A percentile compares a stretch with the other conserved stretches of the same genome.
phyloP scores from a whole-genome alignment of 2,888 invertebrate genomes.

The Melanargia galathea region DNA sequence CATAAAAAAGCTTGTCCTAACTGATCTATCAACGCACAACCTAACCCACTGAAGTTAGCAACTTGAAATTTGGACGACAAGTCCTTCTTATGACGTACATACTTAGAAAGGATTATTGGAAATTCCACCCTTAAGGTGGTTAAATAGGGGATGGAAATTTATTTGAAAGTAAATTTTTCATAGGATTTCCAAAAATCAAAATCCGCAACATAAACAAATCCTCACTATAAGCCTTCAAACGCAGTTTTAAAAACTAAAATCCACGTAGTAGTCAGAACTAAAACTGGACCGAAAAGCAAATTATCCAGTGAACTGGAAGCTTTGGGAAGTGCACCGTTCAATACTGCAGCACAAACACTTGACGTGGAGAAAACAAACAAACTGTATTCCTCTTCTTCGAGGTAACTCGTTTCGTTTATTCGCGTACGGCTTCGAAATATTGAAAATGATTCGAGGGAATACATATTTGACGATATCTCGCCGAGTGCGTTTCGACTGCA shows the following conservation, averaged over 20 bases:
- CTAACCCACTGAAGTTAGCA: too few relatives aligned
- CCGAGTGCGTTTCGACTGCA: neutral
- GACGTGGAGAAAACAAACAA: conserved; percentile 22
- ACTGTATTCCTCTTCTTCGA: neutral
- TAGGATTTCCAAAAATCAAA: too few relatives aligned
- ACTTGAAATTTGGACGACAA: too few relatives aligned
- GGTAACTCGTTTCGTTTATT: conserved; percentile 23
- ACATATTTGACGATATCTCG: conserved; percentile 5
- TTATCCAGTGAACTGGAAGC: conserved; percentile 27
- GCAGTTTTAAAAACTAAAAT: neutral
- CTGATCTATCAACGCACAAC: too few relatives aligned
- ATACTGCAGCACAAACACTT: conserved; percentile 33
- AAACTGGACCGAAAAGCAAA: conserved; percentile 1
- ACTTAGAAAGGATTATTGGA: too few relatives aligned
- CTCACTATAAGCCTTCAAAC: too few relatives aligned
- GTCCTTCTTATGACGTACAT: too few relatives aligned
- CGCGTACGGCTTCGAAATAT: conserved; percentile 13
- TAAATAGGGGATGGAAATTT: too few relatives aligned
- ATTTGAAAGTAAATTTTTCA: too few relatives aligned
- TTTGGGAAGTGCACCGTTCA: conserved; percentile 19
- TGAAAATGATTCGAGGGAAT: conserved; percentile 3
- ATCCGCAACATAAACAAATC: too few relatives aligned
- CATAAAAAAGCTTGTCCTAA: too few relatives aligned
- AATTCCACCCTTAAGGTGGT: too few relatives aligned
- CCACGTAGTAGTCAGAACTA: neutral